Evolutionary conservation across 1,140 invertebrate genomes (phyloP), one percentile per base, ranked within the genome.

Genomic region (Drosophila auraria): DNA sequence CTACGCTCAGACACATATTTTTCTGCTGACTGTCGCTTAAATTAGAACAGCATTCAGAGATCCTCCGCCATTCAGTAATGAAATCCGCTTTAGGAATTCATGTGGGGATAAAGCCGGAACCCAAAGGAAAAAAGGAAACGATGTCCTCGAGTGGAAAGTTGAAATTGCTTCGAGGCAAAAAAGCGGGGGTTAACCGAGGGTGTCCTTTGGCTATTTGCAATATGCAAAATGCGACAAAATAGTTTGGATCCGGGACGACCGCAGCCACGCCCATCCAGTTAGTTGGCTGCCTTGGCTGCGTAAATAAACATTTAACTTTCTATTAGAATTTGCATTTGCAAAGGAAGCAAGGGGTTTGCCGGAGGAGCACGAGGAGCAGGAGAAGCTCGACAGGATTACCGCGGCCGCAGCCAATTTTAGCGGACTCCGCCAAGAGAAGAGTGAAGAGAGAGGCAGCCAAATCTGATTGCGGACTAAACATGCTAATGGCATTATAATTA

Each of bases 401-500:
- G 60, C 62, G 65, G 36, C 59, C 56, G 58, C 51, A 63, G 86
- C 82, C 86, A 89, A 89, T 89, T 84, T 84, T 70, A 54, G 78
- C 49, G 73, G 57, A 51, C 63, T 62, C 27, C 45, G 42, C 14
- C 33, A 45, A 44, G 45, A 62, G 62, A n/a, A 51, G 30, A 56
- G 17, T 17, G 51, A 12, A 14, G 30, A 15, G 33, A 25, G 36
- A 47, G 50, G 59, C 79, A 49, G 51, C 69, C 63, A 82, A 90
- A 86, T 82, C 86, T 78, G 86, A 90, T 90, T 90, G 86, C 75
- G 82, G 47, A 82, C 82, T 90, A 90, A 90, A 90, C 86, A 90
- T 77, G 86, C 86, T 90, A 90, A 90, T 90, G 86, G 82, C 86
- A 91, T 90, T 90, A 91, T 90, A 90, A 90, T 91, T 90, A 90